These are phyloP conservation scores for Cyprinodon variegatus DNA, from an alignment of 2,113 vertebrate genomes.

Conservation along the genomic window DNA sequence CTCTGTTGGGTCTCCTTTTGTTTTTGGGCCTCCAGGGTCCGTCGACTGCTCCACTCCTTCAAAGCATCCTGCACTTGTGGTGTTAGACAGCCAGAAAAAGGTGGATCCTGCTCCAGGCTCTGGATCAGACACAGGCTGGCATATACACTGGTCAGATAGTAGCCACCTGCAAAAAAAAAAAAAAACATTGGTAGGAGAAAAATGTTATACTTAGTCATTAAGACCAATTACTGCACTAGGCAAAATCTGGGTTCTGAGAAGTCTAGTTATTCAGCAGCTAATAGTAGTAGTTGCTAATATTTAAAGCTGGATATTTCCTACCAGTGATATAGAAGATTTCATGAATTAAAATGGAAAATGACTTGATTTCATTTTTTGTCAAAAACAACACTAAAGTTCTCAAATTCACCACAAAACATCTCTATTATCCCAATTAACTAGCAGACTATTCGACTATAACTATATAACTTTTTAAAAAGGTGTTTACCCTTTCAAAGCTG, in stretches of 20 bases:
- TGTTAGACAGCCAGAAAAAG: constrained; percentile 48
- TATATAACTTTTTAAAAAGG: background rate
- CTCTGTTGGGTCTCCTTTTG: constrained; percentile 78
- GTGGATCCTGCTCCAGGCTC: constrained; percentile 63
- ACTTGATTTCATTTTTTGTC: background rate
- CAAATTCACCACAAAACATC: background rate
- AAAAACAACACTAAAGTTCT: background rate
- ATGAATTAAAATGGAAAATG: no score
- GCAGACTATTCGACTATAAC: no score
- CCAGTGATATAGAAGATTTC: no score
- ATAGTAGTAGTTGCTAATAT: background rate
- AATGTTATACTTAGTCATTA: background rate
- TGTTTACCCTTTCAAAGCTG: background rate
- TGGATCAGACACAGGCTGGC: constrained; percentile 82
- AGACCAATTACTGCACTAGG: background rate
- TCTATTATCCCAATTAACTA: no score
- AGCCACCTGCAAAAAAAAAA: constrained; percentile 71
- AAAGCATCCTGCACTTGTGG: constrained; percentile 74
- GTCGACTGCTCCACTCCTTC: constrained; percentile 79
- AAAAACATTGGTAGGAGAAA: background rate
- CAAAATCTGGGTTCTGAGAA: background rate
- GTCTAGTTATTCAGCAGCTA: background rate
- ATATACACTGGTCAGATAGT: constrained; percentile 82
- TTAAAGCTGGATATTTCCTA: background rate
- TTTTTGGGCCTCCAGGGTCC: constrained; percentile 75